A percentile compares a stretch with the other conserved stretches of the same genome.
Conservation (phyloP, 1,140 invertebrate genomes). For the Agrypnia vestita region DNA sequence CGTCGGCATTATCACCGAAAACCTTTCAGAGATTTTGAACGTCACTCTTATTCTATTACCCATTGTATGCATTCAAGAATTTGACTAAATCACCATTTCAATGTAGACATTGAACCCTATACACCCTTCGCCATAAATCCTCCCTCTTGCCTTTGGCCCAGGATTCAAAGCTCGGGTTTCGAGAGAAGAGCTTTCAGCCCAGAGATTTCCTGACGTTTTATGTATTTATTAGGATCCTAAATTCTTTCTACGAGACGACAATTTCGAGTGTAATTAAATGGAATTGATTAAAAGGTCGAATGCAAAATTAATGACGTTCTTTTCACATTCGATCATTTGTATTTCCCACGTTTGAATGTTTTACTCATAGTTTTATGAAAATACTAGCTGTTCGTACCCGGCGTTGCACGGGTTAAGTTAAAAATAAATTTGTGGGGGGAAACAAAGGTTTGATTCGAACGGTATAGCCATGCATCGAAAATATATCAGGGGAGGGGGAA, state of each 20-base stretch:
- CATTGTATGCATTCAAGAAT: slow-evolving; percentile 57
- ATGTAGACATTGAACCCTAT: slow-evolving; percentile 49
- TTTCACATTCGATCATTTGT: too few species aligned
- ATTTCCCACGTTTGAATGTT: too few species aligned
- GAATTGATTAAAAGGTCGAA: slow-evolving; percentile 23
- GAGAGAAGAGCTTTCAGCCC: slow-evolving; percentile 21
- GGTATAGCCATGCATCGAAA: too few species aligned
- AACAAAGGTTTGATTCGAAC: too few species aligned
- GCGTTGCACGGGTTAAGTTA: too few species aligned
- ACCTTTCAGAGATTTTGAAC: slow-evolving; percentile 32
- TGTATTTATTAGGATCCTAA: slow-evolving; percentile 43
- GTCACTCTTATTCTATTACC: slow-evolving; percentile 56
- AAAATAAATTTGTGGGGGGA: too few species aligned
- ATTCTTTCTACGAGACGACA: slow-evolving; percentile 4
- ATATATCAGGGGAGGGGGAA: too few species aligned
- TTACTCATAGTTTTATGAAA: too few species aligned
- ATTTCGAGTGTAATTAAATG: slow-evolving; percentile 39
- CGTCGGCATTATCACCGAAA: not conserved
- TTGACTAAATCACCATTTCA: slow-evolving; percentile 60
- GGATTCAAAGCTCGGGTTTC: slow-evolving; percentile 43
- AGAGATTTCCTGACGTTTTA: slow-evolving; percentile 40
- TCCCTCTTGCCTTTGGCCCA: slow-evolving; percentile 37
- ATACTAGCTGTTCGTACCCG: too few species aligned
- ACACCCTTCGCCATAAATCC: slow-evolving; percentile 46
- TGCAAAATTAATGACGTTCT: too few species aligned